phyloP scores from a whole-genome alignment of 2,113 vertebrate genomes.

The Scatophagus argus region DNA sequence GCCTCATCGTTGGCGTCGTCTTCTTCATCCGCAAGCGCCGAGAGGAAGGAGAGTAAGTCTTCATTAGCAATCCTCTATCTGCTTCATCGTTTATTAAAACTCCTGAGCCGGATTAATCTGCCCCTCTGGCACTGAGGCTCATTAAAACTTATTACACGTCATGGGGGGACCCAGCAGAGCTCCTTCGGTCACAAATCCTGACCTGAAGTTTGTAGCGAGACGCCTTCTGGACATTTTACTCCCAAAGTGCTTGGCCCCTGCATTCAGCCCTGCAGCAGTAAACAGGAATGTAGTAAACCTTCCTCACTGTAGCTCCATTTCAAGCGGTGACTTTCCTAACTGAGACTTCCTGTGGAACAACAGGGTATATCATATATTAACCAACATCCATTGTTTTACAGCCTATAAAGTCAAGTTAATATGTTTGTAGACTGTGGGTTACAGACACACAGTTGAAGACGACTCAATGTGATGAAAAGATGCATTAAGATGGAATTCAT shows the following conservation, averaged over 20 bases:
- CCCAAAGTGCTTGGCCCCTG: slow-evolving; percentile 2
- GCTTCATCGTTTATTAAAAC: slow-evolving; percentile 40
- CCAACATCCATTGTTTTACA: neutral
- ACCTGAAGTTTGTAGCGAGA: slow-evolving; percentile 34
- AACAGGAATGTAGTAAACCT: slow-evolving; percentile 25
- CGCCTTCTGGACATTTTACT: slow-evolving; percentile 23
- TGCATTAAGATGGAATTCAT: neutral
- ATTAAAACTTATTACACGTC: slow-evolving; percentile 56
- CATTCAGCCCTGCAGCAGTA: slow-evolving; percentile 6
- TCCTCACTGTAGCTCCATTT: neutral
- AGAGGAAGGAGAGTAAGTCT: slow-evolving; percentile 85
- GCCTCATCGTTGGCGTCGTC: slow-evolving; percentile 73
- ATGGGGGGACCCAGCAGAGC: slow-evolving; percentile 10
- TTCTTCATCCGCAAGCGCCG: slow-evolving; percentile 82
- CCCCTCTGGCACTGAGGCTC: slow-evolving; percentile 32
- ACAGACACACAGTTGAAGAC: too few species aligned
- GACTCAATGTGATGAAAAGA: too few species aligned
- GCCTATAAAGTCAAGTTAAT: slow-evolving; percentile 5
- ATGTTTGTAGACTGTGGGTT: too few species aligned
- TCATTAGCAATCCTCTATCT: slow-evolving; percentile 20
- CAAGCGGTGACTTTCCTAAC: slow-evolving; percentile 5
- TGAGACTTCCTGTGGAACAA: neutral
- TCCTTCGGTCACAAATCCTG: slow-evolving; percentile 37
- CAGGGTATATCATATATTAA: neutral
- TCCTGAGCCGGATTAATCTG: slow-evolving; percentile 30